Evolutionary conservation across 1,140 invertebrate species (phyloP).

Genomic region (Hermatobates lingyangjiaoensis): DNA sequence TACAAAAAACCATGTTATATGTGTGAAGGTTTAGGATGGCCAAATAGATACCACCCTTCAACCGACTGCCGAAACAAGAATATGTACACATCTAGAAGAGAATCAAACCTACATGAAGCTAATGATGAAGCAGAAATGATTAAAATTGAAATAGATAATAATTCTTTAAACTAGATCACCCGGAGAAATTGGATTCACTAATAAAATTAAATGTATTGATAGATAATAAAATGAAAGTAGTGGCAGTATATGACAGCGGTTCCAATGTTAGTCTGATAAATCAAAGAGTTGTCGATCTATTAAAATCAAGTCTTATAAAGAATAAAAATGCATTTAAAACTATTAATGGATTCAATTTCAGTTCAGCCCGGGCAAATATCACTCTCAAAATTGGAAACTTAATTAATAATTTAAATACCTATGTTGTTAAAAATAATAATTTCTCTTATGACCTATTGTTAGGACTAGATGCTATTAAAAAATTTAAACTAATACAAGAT

Average conservation of each 20-base stretch:
- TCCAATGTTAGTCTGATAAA: slow-evolving; percentile 5
- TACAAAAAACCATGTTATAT: slow-evolving; percentile 3
- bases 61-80: slow-evolving; percentile 1
- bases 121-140: not conserved
- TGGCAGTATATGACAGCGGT: slow-evolving; percentile 2
- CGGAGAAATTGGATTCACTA: slow-evolving; percentile 3
- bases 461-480: slow-evolving; percentile 14
- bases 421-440: slow-evolving; percentile 12
- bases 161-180: not conserved
- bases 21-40: not conserved
- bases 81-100: not conserved
- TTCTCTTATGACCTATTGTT: slow-evolving; percentile 14
- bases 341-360: not conserved
- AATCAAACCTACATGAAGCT: not conserved
- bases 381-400: slow-evolving; percentile 16
- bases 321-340: slow-evolving; percentile 2
- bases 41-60: not conserved
- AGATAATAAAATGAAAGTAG: not conserved
- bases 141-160: not conserved
- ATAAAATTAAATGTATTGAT: slow-evolving; percentile 1
- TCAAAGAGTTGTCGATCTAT: not conserved
- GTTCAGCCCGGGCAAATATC: slow-evolving; percentile 13
- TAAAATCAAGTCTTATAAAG: not conserved
- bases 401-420: slow-evolving; percentile 10
- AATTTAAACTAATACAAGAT: slow-evolving; percentile 14